These are phyloP conservation scores for Celastrina argiolus DNA, from an alignment of 2,888 invertebrate species.

Conservation along the genomic window DNA sequence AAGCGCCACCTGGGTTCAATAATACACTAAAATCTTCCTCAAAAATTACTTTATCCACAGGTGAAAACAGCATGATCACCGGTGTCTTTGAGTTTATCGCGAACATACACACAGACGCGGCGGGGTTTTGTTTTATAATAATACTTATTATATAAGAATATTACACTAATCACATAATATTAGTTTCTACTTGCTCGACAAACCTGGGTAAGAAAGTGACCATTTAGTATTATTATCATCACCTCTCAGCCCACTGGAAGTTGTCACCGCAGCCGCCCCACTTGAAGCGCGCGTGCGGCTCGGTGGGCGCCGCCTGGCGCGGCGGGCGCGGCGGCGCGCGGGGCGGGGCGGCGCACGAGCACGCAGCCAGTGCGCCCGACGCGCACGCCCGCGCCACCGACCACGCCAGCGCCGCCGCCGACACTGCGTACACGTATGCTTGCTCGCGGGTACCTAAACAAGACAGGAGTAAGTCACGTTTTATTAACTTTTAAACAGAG, in stretches of 20 bases:
- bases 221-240: background rate
- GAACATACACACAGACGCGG: no score
- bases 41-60: no score
- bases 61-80: no score
- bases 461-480: background rate
- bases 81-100: no score
- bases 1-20: no score
- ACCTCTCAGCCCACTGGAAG: constrained; percentile 82
- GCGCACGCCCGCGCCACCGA: constrained; percentile 88
- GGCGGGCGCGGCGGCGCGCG: constrained; percentile 77
- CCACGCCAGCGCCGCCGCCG: constrained; percentile 87
- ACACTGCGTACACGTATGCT: constrained; percentile 90
- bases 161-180: no score
- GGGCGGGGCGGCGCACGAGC: constrained; percentile 87
- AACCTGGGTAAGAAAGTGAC: no score
- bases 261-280: constrained; percentile 95
- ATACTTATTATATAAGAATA: no score
- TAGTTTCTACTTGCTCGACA: no score
- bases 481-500: no score
- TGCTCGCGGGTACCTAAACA: constrained; percentile 88
- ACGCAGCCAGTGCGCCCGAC: constrained; percentile 84
- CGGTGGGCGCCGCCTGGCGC: constrained; percentile 82
- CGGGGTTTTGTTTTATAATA: no score
- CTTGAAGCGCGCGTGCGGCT: constrained; percentile 84
- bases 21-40: no score